phyloP scores from a whole-genome alignment of 2,113 vertebrate species.

The Phyllopteryx taeniolatus region DNA sequence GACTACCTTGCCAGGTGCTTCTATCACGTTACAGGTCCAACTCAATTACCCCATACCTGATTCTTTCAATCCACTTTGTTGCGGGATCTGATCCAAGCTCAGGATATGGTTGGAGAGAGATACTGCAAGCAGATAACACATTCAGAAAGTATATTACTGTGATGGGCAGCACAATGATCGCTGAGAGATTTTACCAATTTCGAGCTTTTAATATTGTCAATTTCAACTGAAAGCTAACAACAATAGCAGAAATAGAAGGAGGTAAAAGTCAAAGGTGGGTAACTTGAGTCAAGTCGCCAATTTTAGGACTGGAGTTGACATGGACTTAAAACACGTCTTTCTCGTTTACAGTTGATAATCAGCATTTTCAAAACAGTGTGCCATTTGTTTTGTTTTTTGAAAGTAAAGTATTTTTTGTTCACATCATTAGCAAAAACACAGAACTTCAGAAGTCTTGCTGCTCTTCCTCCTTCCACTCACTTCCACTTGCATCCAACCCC shows the following conservation, averaged over 20 bases:
- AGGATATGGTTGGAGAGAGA: slow-evolving; percentile 32
- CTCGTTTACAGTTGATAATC: too few relatives aligned
- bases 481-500: too few relatives aligned
- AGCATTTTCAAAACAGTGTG: too few relatives aligned
- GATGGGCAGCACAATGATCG: slow-evolving; percentile 54
- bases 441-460: too few relatives aligned
- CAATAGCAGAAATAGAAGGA: neutral
- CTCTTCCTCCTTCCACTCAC: too few relatives aligned
- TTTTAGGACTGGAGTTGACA: neutral
- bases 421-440: too few relatives aligned
- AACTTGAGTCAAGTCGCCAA: neutral
- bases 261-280: neutral
- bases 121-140: slow-evolving; percentile 59
- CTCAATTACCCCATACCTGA: slow-evolving; percentile 10
- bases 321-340: too few relatives aligned
- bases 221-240: slow-evolving; percentile 18
- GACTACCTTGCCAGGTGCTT: slow-evolving; percentile 25
- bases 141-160: slow-evolving; percentile 58
- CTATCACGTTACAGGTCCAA: slow-evolving; percentile 33
- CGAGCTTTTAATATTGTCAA: slow-evolving; percentile 30
- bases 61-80: slow-evolving; percentile 60
- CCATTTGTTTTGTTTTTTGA: too few relatives aligned
- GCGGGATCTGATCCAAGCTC: slow-evolving; percentile 53
- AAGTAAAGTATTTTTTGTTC: too few relatives aligned
- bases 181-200: slow-evolving; percentile 61